Percentiles rank a stretch among this genome's conserved stretches.
These are phyloP conservation scores for Orientallactaga sibirica DNA, from an alignment of 2,797 vertebrate species.

Conservation along the genomic window DNA sequence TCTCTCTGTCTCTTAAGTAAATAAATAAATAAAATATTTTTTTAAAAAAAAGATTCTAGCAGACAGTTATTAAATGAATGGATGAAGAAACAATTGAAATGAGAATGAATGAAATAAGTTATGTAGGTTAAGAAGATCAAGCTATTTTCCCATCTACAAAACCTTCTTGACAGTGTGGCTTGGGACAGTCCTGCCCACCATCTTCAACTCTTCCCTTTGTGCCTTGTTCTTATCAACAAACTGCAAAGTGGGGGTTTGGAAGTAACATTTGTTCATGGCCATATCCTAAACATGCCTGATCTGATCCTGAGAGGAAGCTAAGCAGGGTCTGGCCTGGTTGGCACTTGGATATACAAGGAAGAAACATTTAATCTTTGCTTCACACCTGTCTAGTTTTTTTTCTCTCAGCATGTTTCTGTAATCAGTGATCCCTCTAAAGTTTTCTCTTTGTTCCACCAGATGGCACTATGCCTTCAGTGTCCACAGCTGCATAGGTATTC, in stretches of 20 bases:
- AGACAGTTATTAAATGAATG: not conserved
- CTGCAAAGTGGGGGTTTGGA: not conserved
- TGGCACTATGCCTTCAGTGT: slow-evolving; percentile 65
- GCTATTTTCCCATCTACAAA: not conserved
- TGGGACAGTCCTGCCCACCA: too few species aligned
- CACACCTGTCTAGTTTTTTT: not conserved
- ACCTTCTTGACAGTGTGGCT: not conserved
- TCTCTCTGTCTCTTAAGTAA: too few species aligned
- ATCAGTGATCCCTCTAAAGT: not conserved
- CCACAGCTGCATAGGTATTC: not conserved
- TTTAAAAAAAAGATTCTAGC: too few species aligned
- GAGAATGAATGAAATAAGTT: not conserved
- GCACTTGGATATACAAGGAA: not conserved
- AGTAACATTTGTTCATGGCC: not conserved
- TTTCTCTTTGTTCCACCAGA: slow-evolving; percentile 62
- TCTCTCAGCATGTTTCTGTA: not conserved
- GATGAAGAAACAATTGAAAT: not conserved
- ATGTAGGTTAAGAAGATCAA: not conserved
- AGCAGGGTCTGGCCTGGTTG: too few species aligned
- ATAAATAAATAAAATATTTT: too few species aligned
- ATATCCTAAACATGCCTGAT: too few species aligned
- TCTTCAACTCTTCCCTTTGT: not conserved
- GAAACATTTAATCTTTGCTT: not conserved
- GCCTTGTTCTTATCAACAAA: not conserved
- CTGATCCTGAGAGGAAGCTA: too few species aligned